A percentile compares a stretch with the other conserved stretches of the same genome.
Conservation (phyloP, 1,140 invertebrate species). For the Cecropterus lyciades region DNA sequence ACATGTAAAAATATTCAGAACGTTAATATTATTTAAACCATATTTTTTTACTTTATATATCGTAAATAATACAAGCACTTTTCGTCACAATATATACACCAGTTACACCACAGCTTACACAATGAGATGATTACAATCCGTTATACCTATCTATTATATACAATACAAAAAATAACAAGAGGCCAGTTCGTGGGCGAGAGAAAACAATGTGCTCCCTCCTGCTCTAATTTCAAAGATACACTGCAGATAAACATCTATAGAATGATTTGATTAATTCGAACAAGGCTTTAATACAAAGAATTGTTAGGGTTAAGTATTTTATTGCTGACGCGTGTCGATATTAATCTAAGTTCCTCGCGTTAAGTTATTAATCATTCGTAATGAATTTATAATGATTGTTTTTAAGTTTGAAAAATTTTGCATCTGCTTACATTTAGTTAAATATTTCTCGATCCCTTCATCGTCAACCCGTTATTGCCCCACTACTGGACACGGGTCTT, state of each 20-base stretch:
- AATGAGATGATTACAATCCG: constrained; percentile 82
- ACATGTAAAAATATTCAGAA: too few relatives aligned
- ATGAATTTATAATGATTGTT: constrained; percentile 69
- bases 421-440: constrained; percentile 20
- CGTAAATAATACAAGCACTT: constrained; percentile 39
- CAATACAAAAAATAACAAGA: constrained; percentile 69
- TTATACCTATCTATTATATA: constrained; percentile 74
- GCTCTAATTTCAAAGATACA: constrained; percentile 80
- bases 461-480: too few relatives aligned
- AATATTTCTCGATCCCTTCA: too few relatives aligned
- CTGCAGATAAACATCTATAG: constrained; percentile 72
- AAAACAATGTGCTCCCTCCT: constrained; percentile 79
- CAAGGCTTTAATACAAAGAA: constrained; percentile 69
- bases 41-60: too few relatives aligned
- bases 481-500: too few relatives aligned
- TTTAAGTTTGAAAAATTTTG: constrained; percentile 10
- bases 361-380: constrained; percentile 77
- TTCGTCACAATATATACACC: constrained; percentile 40
- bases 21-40: too few relatives aligned
- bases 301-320: constrained; percentile 75
- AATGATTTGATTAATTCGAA: constrained; percentile 83
- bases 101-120: constrained; percentile 73
- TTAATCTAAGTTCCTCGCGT: constrained; percentile 66
- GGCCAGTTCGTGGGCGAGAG: constrained; percentile 74
- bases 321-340: constrained; percentile 81